These are phyloP conservation scores for Dioctria rufipes DNA, from an alignment of 2,888 invertebrate genomes.

Conservation along the genomic window DNA sequence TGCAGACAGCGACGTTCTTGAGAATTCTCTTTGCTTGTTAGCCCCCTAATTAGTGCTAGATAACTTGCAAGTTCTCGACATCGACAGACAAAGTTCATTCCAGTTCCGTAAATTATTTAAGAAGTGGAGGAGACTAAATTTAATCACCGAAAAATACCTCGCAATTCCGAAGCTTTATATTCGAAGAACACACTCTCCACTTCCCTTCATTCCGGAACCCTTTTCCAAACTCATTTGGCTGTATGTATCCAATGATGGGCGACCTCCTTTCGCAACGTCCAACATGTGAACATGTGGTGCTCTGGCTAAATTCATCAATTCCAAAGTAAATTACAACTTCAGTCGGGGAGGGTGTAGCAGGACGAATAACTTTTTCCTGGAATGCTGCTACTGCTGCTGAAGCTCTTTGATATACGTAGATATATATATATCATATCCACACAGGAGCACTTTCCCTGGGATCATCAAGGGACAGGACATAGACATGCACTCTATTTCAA, in stretches of 20 bases:
- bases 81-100: not conserved
- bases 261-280: not conserved
- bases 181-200: not conserved
- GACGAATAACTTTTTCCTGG: constrained; percentile 25
- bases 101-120: not conserved
- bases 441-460: not conserved
- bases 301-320: constrained; percentile 19
- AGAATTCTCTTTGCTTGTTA: constrained; percentile 1
- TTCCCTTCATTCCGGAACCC: not conserved
- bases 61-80: not conserved
- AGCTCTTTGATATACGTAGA: too few species aligned
- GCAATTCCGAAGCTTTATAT: not conserved
- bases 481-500: not conserved
- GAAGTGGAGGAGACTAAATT: not conserved
- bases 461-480: not conserved
- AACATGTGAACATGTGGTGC: constrained; percentile 6
- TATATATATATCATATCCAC: not conserved
- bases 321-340: constrained; percentile 40
- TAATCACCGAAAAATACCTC: constrained; percentile 2
- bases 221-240: not conserved
- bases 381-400: not conserved
- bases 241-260: not conserved
- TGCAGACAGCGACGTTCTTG: not conserved
- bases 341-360: not conserved
- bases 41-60: constrained; percentile 7